A percentile compares a stretch with the other conserved stretches of the same genome.
phyloP scores from a whole-genome alignment of 1,140 invertebrate genomes.

The Trichogramma pretiosum region DNA sequence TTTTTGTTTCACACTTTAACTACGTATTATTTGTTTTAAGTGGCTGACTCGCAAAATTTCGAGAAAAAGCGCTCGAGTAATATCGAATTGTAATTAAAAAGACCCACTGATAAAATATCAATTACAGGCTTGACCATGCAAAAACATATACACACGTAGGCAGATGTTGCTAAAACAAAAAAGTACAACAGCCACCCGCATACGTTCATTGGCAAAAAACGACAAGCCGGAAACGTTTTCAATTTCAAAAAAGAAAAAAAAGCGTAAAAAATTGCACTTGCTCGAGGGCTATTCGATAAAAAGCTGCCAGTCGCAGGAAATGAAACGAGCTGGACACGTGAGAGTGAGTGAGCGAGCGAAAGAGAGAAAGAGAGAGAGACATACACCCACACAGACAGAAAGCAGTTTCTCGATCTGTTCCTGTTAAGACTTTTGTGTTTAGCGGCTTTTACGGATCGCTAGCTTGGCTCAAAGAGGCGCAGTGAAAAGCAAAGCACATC shows the following conservation, averaged over 20 bases:
- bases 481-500: not conserved
- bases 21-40: too few relatives aligned
- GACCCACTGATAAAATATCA: not conserved
- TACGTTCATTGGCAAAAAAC: too few relatives aligned
- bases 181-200: too few relatives aligned
- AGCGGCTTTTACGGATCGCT: slow-evolving; percentile 2
- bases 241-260: slow-evolving; percentile 13
- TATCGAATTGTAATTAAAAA: not conserved
- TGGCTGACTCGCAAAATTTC: not conserved
- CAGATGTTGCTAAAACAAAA: not conserved
- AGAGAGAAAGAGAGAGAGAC: not conserved
- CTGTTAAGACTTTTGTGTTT: slow-evolving; percentile 13
- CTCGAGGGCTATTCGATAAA: slow-evolving; percentile 10
- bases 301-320: slow-evolving; percentile 16
- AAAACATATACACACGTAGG: not conserved
- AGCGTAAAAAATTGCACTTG: not conserved
- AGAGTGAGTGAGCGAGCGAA: not conserved
- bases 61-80: not conserved
- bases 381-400: too few relatives aligned
- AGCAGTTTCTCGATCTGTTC: slow-evolving; percentile 1
- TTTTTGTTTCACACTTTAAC: too few relatives aligned
- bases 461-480: not conserved
- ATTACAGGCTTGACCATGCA: not conserved
- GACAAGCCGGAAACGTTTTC: not conserved
- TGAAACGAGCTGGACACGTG: slow-evolving; percentile 6